These are phyloP conservation scores for Bruchidius siliquastri DNA, from an alignment of 2,888 invertebrate species.

Conservation along the genomic window DNA sequence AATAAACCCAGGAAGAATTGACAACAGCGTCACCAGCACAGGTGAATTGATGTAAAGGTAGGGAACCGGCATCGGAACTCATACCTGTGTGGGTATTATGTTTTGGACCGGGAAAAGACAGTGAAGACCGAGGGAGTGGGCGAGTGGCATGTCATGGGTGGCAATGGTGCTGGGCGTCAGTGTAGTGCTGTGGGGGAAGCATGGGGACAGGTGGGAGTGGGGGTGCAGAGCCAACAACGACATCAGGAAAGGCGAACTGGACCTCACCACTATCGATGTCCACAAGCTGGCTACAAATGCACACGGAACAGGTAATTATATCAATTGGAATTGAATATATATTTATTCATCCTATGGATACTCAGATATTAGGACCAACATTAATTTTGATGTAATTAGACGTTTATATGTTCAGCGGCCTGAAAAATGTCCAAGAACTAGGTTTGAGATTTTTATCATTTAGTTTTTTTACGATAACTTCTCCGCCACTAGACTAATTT, in stretches of 20 bases:
- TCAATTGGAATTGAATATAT: conserved; percentile 5
- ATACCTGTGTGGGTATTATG: neutral
- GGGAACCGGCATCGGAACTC: neutral
- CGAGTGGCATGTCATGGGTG: conserved; percentile 10
- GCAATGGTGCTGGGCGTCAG: conserved; percentile 10
- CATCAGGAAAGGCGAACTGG: conserved; percentile 24
- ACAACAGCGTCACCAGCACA: neutral
- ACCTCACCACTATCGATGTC: conserved; percentile 30
- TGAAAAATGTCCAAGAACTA: too few species aligned
- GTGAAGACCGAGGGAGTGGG: neutral
- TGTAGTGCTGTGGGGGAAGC: conserved; percentile 7
- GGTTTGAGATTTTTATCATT: too few species aligned
- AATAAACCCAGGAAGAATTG: neutral
- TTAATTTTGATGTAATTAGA: too few species aligned
- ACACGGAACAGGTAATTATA: conserved; percentile 23
- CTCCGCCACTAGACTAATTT: too few species aligned
- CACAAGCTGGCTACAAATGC: conserved; percentile 29
- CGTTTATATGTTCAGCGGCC: too few species aligned
- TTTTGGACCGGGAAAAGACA: neutral
- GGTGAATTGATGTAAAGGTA: neutral
- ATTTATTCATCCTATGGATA: too few species aligned
- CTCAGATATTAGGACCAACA: too few species aligned
- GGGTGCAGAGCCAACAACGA: conserved; percentile 7
- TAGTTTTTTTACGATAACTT: too few species aligned
- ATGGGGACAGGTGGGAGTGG: conserved; percentile 14